Evolutionary conservation across 2,888 invertebrate species (phyloP).

Genomic region (Hesperia comma): DNA sequence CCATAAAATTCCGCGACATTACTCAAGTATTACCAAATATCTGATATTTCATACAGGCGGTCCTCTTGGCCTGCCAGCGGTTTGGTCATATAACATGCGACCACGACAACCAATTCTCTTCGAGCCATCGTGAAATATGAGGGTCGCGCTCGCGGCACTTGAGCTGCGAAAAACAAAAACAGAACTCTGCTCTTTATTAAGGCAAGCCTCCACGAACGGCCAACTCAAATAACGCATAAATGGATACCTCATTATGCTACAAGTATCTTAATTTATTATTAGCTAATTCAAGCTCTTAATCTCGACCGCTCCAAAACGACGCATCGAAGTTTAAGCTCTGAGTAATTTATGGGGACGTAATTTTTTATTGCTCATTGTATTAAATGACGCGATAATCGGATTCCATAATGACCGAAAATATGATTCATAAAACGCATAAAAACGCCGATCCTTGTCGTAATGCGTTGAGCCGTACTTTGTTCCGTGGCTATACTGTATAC

Average conservation of each 20-base stretch:
- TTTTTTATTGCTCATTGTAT: constrained; percentile 60
- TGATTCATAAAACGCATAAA: constrained; percentile 59
- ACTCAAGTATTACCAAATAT: constrained; percentile 34
- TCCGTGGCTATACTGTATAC: constrained; percentile 53
- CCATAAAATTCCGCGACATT: constrained; percentile 31
- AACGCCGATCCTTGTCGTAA: constrained; percentile 59
- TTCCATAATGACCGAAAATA: constrained; percentile 57
- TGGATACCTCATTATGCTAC: constrained; percentile 24
- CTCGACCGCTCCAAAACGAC: constrained; percentile 57
- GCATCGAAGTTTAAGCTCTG: constrained; percentile 53
- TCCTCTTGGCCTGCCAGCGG: constrained; percentile 44
- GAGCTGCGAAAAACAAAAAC: constrained; percentile 61
- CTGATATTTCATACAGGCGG: constrained; percentile 41
- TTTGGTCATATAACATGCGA: constrained; percentile 49
- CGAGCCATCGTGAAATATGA: constrained; percentile 71
- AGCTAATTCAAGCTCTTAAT: constrained; percentile 64
- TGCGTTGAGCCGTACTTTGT: constrained; percentile 46
- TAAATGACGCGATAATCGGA: constrained; percentile 62
- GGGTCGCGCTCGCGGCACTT: constrained; percentile 63
- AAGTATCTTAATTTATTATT: constrained; percentile 50
- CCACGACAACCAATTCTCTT: constrained; percentile 61
- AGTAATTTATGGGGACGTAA: constrained; percentile 66
- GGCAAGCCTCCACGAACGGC: constrained; percentile 52
- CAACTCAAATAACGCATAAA: constrained; percentile 50
- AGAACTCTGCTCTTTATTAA: constrained; percentile 56